A percentile compares a stretch with the other conserved stretches of the same genome.
Evolutionary conservation across 2,797 vertebrate species (phyloP).

Genomic region (Uromys caudimaculatus): DNA sequence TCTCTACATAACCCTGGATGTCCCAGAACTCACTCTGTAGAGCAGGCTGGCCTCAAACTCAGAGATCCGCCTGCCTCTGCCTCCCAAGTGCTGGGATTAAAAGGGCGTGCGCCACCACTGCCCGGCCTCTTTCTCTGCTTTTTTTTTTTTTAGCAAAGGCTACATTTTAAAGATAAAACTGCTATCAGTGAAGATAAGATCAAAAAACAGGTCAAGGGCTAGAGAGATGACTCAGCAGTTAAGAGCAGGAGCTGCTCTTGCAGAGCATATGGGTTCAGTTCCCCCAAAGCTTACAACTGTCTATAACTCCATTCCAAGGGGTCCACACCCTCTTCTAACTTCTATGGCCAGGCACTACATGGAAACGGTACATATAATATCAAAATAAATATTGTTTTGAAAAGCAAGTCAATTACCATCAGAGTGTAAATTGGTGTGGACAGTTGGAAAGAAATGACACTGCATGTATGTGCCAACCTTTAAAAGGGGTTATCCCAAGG

Average conservation of each 20-base stretch:
- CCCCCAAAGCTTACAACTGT: neutral
- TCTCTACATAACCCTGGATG: neutral
- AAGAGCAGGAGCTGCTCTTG: neutral
- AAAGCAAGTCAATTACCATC: neutral
- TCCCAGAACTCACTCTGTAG: neutral
- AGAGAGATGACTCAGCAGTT: neutral
- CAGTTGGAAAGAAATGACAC: neutral
- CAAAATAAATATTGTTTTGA: neutral
- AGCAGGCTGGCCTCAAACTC: neutral
- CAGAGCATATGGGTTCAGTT: neutral
- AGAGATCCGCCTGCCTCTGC: neutral
- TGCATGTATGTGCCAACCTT: neutral
- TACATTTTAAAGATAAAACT: neutral
- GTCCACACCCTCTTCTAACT: neutral
- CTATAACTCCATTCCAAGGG: neutral
- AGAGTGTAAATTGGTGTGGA: neutral
- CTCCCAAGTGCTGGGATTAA: neutral
- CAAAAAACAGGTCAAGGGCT: neutral
- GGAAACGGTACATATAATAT: too few species aligned
- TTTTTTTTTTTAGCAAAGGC: neutral
- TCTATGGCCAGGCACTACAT: neutral
- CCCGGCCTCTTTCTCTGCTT: neutral
- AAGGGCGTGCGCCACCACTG: neutral
- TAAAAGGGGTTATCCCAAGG: neutral
- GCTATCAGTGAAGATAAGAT: neutral